phyloP scores from a whole-genome alignment of 2,797 vertebrate genomes.

The Poecilia picta region DNA sequence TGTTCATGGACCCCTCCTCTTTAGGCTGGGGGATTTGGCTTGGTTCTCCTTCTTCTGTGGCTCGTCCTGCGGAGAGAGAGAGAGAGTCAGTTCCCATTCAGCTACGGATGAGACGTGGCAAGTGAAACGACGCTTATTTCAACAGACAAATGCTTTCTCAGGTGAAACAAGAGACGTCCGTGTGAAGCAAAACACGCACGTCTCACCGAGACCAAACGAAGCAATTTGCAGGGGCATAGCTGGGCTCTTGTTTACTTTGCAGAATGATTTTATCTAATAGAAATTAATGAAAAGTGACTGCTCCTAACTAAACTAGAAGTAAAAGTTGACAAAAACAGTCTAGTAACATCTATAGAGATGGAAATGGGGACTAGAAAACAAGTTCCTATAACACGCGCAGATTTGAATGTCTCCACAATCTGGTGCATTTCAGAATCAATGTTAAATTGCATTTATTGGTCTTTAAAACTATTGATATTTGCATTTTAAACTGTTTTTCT shows the following conservation, averaged over 20 bases:
- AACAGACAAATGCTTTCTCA: not conserved
- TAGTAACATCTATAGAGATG: not conserved
- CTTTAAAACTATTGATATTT: not conserved
- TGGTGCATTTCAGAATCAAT: not conserved
- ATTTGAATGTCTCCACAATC: not conserved
- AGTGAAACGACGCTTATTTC: not conserved
- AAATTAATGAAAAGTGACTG: not conserved
- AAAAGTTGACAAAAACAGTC: not conserved
- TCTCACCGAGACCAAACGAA: not conserved
- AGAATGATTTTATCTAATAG: not conserved
- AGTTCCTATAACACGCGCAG: not conserved
- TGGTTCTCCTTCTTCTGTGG: slow-evolving; percentile 90
- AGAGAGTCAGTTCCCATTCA: slow-evolving; percentile 44
- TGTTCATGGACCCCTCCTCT: slow-evolving; percentile 89
- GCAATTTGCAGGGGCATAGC: not conserved
- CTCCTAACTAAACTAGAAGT: not conserved
- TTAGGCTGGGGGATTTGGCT: slow-evolving; percentile 85
- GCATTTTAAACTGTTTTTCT: not conserved
- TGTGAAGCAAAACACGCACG: not conserved
- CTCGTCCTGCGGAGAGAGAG: slow-evolving; percentile 79
- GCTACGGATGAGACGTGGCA: not conserved
- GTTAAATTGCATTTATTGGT: not conserved
- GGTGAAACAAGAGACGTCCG: not conserved
- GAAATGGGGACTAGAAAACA: not conserved
- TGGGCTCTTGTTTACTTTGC: not conserved